Evolutionary conservation across 2,888 invertebrate genomes (phyloP).

Genomic region (Thelaira solivaga): DNA sequence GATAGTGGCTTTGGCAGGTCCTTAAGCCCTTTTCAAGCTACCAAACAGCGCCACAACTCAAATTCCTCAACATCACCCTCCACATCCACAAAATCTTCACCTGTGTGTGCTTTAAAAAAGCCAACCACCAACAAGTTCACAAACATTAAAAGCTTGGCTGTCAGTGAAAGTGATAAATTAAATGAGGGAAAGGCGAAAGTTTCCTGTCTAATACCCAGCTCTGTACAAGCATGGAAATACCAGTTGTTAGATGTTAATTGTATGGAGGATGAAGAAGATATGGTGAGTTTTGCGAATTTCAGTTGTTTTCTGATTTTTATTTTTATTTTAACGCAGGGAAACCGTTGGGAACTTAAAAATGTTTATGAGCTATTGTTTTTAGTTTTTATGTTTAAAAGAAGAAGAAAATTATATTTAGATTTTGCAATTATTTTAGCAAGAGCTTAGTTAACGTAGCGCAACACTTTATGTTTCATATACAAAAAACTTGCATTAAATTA

Average conservation of each 20-base stretch:
- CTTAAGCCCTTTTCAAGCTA: slow-evolving; percentile 40
- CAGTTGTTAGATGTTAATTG: slow-evolving; percentile 73
- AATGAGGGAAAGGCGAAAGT: slow-evolving; percentile 17
- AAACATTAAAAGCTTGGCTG: neutral
- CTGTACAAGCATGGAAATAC: slow-evolving; percentile 75
- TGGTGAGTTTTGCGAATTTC: slow-evolving; percentile 71
- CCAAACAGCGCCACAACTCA: slow-evolving; percentile 9
- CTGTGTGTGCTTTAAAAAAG: slow-evolving; percentile 20
- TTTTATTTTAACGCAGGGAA: slow-evolving; percentile 36
- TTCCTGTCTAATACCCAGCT: slow-evolving; percentile 5
- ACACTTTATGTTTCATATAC: too few relatives aligned
- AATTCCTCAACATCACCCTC: slow-evolving; percentile 63
- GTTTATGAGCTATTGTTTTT: slow-evolving; percentile 59
- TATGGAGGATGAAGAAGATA: slow-evolving; percentile 77
- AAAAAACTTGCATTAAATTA: too few relatives aligned
- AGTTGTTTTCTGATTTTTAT: slow-evolving; percentile 9
- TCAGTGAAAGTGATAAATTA: slow-evolving; percentile 16
- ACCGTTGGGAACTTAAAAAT: slow-evolving; percentile 41
- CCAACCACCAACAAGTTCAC: neutral
- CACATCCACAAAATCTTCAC: slow-evolving; percentile 42
- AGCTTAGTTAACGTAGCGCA: neutral
- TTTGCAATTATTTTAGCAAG: too few relatives aligned
- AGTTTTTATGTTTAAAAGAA: neutral
- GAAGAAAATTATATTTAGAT: too few relatives aligned
- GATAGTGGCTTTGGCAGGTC: slow-evolving; percentile 60